phyloP scores from a whole-genome alignment of 2,888 invertebrate genomes.

The Netelia melanura region DNA sequence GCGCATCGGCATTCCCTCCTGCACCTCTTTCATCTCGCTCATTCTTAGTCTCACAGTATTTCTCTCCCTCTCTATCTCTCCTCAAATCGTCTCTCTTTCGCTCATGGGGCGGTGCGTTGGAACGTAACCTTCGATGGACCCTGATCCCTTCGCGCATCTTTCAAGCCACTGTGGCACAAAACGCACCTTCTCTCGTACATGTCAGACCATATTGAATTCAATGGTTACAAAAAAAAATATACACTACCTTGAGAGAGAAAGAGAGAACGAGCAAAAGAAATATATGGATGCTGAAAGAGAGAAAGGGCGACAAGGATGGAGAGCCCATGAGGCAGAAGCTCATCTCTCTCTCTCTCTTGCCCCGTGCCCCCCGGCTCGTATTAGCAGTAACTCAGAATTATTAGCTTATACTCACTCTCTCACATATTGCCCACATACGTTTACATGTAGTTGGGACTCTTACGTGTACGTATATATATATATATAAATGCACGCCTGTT shows the following conservation, averaged over 20 bases:
- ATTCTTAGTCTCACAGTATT: not conserved
- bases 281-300: constrained; percentile 24
- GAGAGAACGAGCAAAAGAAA: constrained; percentile 5
- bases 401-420: constrained; percentile 71
- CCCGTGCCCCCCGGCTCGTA: constrained; percentile 65
- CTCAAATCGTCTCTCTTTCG: not conserved
- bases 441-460: constrained; percentile 35
- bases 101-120: constrained; percentile 52
- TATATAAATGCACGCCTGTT: constrained; percentile 40
- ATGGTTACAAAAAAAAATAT: constrained; percentile 46
- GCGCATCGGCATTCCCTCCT: constrained; percentile 45
- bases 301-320: constrained; percentile 47
- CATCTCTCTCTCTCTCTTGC: constrained; percentile 30
- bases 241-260: constrained; percentile 29
- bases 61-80: not conserved
- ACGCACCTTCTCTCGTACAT: constrained; percentile 29
- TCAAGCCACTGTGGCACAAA: constrained; percentile 51
- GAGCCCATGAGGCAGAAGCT: constrained; percentile 47
- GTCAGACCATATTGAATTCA: constrained; percentile 68
- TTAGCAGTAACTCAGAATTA: constrained; percentile 77
- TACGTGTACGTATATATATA: constrained; percentile 39
- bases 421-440: constrained; percentile 59
- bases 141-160: constrained; percentile 67
- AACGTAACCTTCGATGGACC: constrained; percentile 66
- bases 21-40: constrained; percentile 36